A percentile compares a stretch with the other conserved stretches of the same genome.
phyloP scores from a whole-genome alignment of 2,113 vertebrate genomes.

The Abramis brama region DNA sequence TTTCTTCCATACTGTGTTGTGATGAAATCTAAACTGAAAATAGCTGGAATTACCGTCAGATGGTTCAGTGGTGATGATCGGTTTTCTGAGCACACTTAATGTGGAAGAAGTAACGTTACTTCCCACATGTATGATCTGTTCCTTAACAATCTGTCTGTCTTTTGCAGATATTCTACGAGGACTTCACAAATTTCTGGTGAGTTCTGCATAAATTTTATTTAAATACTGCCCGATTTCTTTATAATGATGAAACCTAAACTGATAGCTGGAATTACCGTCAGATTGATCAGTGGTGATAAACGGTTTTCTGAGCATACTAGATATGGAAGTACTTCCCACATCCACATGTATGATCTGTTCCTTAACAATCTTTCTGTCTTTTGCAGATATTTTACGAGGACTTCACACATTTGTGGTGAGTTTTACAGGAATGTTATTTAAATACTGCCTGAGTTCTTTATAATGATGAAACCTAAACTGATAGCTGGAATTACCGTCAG shows the following conservation, averaged over 20 bases:
- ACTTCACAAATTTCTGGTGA: neutral
- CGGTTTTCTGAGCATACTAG: slow-evolving; percentile 76
- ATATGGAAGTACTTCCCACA: too few species aligned
- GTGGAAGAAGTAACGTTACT: neutral
- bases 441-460: neutral
- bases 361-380: neutral
- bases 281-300: slow-evolving; percentile 81
- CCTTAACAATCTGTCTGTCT: neutral
- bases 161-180: neutral
- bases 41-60: slow-evolving; percentile 89
- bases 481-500: slow-evolving; percentile 89
- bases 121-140: neutral
- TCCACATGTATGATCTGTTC: neutral
- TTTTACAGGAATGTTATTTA: neutral
- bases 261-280: slow-evolving; percentile 87
- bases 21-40: slow-evolving; percentile 55
- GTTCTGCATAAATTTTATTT: neutral
- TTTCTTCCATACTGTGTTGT: neutral
- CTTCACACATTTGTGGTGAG: neutral
- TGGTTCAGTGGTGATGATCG: slow-evolving; percentile 78
- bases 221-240: neutral
- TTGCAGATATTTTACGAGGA: neutral
- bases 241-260: slow-evolving; percentile 61
- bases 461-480: slow-evolving; percentile 61
- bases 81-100: slow-evolving; percentile 76